Evolutionary conservation across 2,888 invertebrate genomes (phyloP), one percentile per base, ranked within the genome.

Genomic region (Pyrgus malvae): DNA sequence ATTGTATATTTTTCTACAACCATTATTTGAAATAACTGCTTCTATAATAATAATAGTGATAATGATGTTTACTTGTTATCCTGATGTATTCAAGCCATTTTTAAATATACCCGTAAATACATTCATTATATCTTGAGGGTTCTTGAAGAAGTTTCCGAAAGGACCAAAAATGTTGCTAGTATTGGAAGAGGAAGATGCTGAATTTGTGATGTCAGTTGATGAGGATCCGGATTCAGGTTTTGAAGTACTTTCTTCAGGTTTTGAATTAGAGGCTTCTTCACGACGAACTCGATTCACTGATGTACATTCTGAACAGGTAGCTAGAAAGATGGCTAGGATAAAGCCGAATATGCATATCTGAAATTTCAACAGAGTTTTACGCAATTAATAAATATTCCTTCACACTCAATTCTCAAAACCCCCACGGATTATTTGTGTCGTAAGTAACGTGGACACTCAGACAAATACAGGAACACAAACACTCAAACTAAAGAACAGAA

Each of bases 321-420:
- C 41, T 16, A 50, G 19, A 16, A 11, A 41, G 16, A 41, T 8
- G 2, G n/a, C 33, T 4, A 41, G 14, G 17, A 50, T 1, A 11
- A 50, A 23, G n/a, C 33, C 21, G 17, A 50, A 6, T 31, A 50
- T 23, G n/a, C 41, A 33, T 21, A 50, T 25, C 49, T 50, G 41
- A 11, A 41, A 41, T 8, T 6, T 8, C 3, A 35, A 17, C 11
- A 38, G n/a, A 29, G 9, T 3, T 31, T 31, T 2, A 1, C 2
- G 7, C 3, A 21, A 21, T 3, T 21, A 21, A 4, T 21, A 6
- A 21, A 21, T 6, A 21, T 21, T 21, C 6, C 6, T 4, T 21
- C 3, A 21, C 6, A 21, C 21, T 4, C 6, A 21, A 21, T 21
- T 4, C 21, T 27, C 1, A 27, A 9, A 1, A 1, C n/a, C 3